phyloP scores from a whole-genome alignment of 2,797 vertebrate species.

The Dendrocincla tyrannina region DNA sequence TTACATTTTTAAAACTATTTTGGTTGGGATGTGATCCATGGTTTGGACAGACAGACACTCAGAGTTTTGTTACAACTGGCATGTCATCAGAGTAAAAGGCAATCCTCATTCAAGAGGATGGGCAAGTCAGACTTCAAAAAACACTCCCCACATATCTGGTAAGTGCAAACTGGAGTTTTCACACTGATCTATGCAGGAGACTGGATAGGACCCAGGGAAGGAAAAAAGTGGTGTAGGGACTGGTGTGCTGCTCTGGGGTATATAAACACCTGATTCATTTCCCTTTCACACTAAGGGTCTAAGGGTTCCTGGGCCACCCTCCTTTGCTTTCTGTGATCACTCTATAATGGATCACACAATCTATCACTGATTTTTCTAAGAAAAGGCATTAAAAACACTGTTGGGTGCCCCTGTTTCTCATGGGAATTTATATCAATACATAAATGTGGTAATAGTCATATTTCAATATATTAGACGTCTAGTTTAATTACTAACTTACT shows the following conservation, averaged over 20 bases:
- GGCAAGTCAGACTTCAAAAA: not conserved
- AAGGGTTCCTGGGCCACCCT: not conserved
- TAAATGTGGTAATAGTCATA: not conserved
- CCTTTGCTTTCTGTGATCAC: not conserved
- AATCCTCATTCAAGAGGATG: fast-evolving
- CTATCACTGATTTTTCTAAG: not conserved
- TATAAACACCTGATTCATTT: not conserved
- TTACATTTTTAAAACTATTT: not conserved
- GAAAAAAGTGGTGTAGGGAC: not conserved
- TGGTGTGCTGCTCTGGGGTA: not conserved
- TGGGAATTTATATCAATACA: not conserved
- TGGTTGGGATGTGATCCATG: not conserved
- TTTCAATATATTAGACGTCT: not conserved
- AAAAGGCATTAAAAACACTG: not conserved
- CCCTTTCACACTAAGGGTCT: not conserved
- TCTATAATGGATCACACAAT: not conserved
- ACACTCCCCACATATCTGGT: not conserved
- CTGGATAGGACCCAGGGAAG: not conserved
- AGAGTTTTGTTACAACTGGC: not conserved
- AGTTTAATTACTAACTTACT: not conserved
- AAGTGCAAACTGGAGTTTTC: not conserved
- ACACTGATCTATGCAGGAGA: not conserved
- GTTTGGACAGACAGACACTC: not conserved
- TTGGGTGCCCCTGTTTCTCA: not conserved
- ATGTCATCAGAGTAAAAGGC: not conserved